Percentiles rank a stretch among this genome's conserved stretches.
These are phyloP conservation scores for Spodoptera exigua DNA, from an alignment of 2,888 invertebrate genomes.

Conservation along the genomic window DNA sequence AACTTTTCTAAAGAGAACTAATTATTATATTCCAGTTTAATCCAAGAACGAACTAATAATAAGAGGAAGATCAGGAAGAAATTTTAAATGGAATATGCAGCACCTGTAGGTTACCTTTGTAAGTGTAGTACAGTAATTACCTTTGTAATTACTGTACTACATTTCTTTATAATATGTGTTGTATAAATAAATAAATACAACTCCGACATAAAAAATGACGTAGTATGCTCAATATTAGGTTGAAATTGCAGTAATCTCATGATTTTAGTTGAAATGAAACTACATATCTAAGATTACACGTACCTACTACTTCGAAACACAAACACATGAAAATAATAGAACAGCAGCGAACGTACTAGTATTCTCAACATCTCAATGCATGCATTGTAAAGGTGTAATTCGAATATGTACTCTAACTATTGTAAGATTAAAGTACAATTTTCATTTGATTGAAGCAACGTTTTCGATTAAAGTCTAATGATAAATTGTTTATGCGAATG, in stretches of 20 bases:
- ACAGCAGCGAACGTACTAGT: constrained; percentile 18
- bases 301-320: constrained; percentile 24
- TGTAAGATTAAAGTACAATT: constrained; percentile 23
- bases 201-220: neutral
- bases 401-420: neutral
- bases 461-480: neutral
- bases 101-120: too few species aligned
- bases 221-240: neutral
- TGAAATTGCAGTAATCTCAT: constrained; percentile 12
- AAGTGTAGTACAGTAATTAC: too few species aligned
- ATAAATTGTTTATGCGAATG: too few species aligned
- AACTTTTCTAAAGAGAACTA: too few species aligned
- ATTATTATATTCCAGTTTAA: too few species aligned
- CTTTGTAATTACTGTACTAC: too few species aligned
- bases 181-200: too few species aligned
- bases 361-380: constrained; percentile 44
- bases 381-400: constrained; percentile 41
- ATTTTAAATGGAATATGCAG: too few species aligned
- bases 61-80: too few species aligned
- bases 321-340: constrained; percentile 30
- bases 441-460: constrained; percentile 5
- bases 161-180: too few species aligned
- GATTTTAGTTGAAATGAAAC: constrained; percentile 15
- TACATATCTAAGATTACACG: constrained; percentile 23
- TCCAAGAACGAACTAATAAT: too few species aligned